Conservation (phyloP, 2,113 vertebrate species). For the Nesogale talazaci region DNA sequence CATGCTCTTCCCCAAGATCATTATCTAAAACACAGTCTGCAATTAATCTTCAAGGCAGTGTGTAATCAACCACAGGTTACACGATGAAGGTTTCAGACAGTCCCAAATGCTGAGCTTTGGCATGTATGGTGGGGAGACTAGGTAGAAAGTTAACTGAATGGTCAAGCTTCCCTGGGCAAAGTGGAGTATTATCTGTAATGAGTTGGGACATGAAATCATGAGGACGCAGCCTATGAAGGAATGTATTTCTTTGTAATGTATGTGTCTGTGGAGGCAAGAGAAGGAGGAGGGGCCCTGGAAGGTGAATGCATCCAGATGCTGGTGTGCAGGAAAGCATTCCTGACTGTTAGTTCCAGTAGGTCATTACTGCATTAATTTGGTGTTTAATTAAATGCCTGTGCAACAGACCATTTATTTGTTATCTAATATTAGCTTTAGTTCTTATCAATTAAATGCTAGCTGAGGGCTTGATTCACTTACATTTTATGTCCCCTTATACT, state of each 20-base stretch:
- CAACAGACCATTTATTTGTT: slow-evolving; percentile 93
- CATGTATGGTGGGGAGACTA: slow-evolving; percentile 23
- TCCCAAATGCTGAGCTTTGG: slow-evolving; percentile 37
- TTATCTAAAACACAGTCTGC: slow-evolving; percentile 83
- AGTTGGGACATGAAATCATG: slow-evolving; percentile 62
- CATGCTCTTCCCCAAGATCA: slow-evolving; percentile 77
- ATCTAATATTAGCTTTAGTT: slow-evolving; percentile 94
- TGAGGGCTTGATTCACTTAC: slow-evolving; percentile 90
- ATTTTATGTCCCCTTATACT: slow-evolving; percentile 87
- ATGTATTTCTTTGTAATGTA: slow-evolving; percentile 84
- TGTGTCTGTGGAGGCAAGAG: slow-evolving; percentile 76
- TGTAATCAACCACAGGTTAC: slow-evolving; percentile 79
- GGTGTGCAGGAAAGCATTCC: slow-evolving; percentile 88
- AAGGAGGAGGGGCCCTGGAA: slow-evolving; percentile 59
- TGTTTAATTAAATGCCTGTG: slow-evolving; percentile 93
- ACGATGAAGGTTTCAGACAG: slow-evolving; percentile 70
- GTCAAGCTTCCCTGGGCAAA: slow-evolving; percentile 60
- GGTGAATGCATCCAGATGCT: slow-evolving; percentile 90
- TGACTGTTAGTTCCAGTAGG: slow-evolving; percentile 92
- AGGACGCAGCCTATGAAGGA: slow-evolving; percentile 79
- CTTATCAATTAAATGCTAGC: slow-evolving; percentile 92
- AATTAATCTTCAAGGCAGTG: slow-evolving; percentile 86
- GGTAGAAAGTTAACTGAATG: slow-evolving; percentile 32
- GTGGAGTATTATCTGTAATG: slow-evolving; percentile 38
- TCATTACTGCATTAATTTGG: slow-evolving; percentile 93